phyloP scores from a whole-genome alignment of 2,113 vertebrate genomes.

The Piaya cayana region DNA sequence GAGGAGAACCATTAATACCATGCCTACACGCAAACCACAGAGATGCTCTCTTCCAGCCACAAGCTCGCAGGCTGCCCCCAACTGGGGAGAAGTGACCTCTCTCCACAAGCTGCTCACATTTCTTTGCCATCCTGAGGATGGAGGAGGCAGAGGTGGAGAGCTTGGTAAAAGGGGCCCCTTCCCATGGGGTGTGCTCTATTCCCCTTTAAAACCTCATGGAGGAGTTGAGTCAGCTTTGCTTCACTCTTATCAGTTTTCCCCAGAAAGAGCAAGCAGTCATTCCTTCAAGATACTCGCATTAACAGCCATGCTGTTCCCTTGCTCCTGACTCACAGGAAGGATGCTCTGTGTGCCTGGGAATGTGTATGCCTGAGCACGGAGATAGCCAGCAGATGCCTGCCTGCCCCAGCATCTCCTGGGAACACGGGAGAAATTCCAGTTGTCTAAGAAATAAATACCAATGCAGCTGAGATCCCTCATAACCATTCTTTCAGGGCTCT shows the following conservation, averaged over 20 bases:
- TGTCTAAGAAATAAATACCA: neutral
- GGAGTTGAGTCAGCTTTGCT: neutral
- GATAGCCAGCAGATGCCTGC: neutral
- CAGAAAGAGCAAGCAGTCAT: neutral
- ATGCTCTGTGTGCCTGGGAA: neutral
- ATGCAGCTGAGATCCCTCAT: neutral
- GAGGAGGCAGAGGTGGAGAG: neutral
- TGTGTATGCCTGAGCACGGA: neutral
- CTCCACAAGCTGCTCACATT: neutral
- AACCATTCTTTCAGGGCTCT: neutral
- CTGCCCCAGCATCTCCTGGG: neutral
- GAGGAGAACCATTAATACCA: fast-evolving
- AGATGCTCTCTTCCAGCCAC: neutral
- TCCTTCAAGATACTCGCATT: neutral
- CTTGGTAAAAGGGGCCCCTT: neutral
- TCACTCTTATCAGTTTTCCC: neutral
- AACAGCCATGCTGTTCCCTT: neutral
- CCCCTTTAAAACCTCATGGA: neutral
- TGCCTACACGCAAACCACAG: neutral
- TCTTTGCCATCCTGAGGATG: neutral
- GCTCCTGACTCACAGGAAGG: neutral
- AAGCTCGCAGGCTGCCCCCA: fast-evolving
- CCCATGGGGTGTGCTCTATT: fast-evolving
- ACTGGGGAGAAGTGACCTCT: fast-evolving
- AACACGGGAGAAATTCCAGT: constrained; percentile 19